phyloP scores from a whole-genome alignment of 2,797 vertebrate genomes.

The Sarcophilus harrisii region DNA sequence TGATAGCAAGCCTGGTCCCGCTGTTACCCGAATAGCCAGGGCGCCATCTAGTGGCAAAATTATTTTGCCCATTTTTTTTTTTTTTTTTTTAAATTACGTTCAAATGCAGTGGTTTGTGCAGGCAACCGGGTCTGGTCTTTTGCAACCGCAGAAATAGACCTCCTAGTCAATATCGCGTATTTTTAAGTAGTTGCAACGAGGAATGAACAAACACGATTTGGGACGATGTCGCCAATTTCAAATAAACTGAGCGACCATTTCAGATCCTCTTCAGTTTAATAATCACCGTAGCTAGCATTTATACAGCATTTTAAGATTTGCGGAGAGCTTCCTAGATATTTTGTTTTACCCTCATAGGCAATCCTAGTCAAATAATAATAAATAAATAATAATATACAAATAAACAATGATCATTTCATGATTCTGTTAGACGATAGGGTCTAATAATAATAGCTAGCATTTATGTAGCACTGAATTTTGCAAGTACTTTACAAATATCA shows the following conservation, averaged over 20 bases:
- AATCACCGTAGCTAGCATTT: neutral
- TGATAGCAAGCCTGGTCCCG: constrained; percentile 3
- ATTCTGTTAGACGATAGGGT: neutral
- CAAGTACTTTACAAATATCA: neutral
- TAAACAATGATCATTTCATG: neutral
- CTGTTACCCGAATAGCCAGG: constrained; percentile 75
- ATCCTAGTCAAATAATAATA: neutral
- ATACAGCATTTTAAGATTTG: neutral
- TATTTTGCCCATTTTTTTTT: constrained; percentile 44
- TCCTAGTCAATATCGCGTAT: neutral
- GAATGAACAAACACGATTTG: constrained; percentile 9
- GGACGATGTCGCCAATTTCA: neutral
- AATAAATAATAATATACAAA: neutral
- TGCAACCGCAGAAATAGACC: neutral
- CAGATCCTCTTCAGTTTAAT: neutral
- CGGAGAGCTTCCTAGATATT: neutral
- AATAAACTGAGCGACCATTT: constrained; percentile 6
- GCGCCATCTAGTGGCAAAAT: constrained; percentile 87
- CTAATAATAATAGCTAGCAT: neutral
- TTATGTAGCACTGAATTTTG: neutral
- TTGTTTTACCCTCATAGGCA: neutral
- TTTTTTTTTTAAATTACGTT: too few species aligned
- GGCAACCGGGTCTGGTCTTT: neutral
- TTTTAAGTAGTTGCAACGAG: constrained; percentile 5
- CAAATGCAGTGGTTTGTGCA: neutral